Percentiles rank a stretch among this genome's conserved stretches.
These are phyloP conservation scores for Crotalus viridis DNA, from an alignment of 2,113 vertebrate genomes.

Conservation along the genomic window DNA sequence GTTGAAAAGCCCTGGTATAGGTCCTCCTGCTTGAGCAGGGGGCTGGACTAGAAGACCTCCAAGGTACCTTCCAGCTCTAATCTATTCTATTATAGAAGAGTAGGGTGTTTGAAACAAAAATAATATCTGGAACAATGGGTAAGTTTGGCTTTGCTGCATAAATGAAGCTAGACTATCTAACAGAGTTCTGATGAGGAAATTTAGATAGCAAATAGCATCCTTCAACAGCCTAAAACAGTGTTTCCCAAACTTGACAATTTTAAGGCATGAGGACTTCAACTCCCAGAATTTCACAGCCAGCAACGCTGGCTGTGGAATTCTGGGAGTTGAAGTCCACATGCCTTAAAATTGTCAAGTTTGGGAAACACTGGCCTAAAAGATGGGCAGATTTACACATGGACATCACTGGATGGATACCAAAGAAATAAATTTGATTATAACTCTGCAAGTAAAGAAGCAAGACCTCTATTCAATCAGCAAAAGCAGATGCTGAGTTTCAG, in stretches of 20 bases:
- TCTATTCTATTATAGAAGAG: background rate
- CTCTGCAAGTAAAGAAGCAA: background rate
- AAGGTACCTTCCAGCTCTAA: no score
- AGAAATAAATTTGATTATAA: background rate
- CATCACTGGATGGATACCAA: background rate
- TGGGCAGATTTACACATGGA: background rate
- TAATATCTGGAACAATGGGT: background rate
- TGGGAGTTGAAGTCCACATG: no score
- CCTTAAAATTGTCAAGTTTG: no score
- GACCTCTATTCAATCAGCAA: background rate
- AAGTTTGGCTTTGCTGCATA: background rate
- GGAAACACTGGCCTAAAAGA: background rate
- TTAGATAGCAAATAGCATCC: background rate
- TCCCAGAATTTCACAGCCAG: no score
- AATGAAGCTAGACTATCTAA: background rate
- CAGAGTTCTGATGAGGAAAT: background rate
- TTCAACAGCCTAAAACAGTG: background rate
- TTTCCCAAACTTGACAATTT: no score
- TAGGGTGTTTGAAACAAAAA: background rate
- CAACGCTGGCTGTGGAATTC: no score
- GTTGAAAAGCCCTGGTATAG: no score
- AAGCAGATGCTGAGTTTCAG: background rate
- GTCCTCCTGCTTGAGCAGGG: no score
- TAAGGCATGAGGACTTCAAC: no score
- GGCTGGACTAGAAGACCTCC: no score